These are phyloP conservation scores for Nephrotoma guestfalica DNA, from an alignment of 2,888 invertebrate species.

Conservation along the genomic window DNA sequence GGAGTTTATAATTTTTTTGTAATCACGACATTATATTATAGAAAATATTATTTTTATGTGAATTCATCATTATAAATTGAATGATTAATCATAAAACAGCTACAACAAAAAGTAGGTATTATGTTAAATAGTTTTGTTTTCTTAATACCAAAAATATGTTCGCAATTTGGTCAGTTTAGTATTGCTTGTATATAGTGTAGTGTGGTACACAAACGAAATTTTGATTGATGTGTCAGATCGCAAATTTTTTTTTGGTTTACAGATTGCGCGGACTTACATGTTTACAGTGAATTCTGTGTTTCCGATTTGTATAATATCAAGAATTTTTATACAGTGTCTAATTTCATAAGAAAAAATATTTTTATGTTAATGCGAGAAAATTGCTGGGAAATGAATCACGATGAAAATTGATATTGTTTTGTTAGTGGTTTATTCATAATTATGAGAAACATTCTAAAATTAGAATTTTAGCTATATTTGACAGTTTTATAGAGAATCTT, in stretches of 20 bases:
- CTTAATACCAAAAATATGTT: neutral
- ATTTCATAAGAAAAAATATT: neutral
- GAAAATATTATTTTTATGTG: too few species aligned
- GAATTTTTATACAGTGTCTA: too few species aligned
- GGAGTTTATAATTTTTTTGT: neutral
- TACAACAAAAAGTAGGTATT: neutral
- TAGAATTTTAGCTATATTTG: neutral
- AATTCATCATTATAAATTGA: neutral
- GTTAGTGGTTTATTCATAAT: neutral
- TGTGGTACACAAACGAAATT: neutral
- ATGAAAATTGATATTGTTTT: neutral
- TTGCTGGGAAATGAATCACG: neutral
- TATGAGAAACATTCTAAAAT: neutral
- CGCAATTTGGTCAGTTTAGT: neutral
- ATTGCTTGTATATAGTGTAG: neutral
- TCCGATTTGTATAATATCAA: too few species aligned
- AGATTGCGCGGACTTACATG: too few species aligned
- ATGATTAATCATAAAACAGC: neutral
- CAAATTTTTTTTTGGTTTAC: too few species aligned
- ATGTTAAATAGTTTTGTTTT: neutral
- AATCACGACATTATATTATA: neutral
- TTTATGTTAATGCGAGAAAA: neutral
- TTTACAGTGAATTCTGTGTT: too few species aligned
- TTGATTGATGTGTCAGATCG: neutral
- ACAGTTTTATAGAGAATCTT: neutral